Conservation (phyloP, 2,797 vertebrate genomes). For the Amblyraja radiata region DNA sequence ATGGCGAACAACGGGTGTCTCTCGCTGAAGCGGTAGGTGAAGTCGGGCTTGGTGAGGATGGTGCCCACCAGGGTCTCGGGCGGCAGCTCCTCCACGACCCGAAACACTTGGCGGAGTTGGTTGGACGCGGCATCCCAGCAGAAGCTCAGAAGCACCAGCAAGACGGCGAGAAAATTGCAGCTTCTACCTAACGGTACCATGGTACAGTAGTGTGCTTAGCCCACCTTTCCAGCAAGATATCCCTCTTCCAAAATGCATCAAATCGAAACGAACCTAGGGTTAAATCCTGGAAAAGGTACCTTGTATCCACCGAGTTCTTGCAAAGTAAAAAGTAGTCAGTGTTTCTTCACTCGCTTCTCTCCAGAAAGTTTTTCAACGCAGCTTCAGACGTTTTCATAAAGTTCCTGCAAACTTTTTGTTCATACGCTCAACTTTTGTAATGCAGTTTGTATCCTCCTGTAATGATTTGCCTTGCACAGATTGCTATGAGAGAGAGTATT, state of each 20-base stretch:
- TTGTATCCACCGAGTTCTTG: not conserved
- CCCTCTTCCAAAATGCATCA: constrained; percentile 59
- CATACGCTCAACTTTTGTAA: not conserved
- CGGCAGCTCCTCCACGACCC: constrained; percentile 86
- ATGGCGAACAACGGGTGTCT: constrained; percentile 85
- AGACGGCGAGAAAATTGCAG: constrained; percentile 54
- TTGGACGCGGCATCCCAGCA: constrained; percentile 59
- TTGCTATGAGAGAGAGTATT: not conserved
- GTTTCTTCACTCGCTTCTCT: not conserved
- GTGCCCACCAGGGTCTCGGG: constrained; percentile 87
- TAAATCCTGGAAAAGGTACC: not conserved
- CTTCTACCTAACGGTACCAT: constrained; percentile 58
- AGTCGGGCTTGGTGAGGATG: constrained; percentile 80
- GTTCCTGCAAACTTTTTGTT: not conserved
- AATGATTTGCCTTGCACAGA: not conserved
- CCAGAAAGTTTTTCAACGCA: not conserved
- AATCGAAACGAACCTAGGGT: constrained; percentile 45
- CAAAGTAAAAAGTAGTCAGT: not conserved
- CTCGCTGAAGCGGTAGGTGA: constrained; percentile 94
- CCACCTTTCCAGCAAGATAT: constrained; percentile 55
- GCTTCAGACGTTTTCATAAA: not conserved
- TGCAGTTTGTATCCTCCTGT: not conserved
- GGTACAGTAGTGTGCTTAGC: constrained; percentile 52
- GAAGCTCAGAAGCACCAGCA: constrained; percentile 64
- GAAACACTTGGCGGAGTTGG: constrained; percentile 89